Base-by-base conservation (phyloP, 1,140 invertebrate genomes). In the Nephotettix cincticeps region DNA sequence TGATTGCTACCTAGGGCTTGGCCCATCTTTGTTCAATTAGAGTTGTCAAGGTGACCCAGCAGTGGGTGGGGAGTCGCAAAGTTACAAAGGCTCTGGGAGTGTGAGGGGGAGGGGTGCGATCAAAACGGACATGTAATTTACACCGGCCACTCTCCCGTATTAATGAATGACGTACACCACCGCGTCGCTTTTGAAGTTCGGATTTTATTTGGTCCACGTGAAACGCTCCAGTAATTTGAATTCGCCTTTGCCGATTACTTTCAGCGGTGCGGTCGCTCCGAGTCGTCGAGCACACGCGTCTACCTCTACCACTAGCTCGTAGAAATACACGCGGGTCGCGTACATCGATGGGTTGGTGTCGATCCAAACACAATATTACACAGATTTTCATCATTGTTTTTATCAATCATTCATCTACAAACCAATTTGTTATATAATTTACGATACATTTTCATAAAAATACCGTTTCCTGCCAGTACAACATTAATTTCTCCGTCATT, bases 81-180 rank as follows among this genome's bases (percentile, higher is more conserved):
- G 56, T 61, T 14, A 61, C 56, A 61, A 61, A 61, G 56, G 56
- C 21, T 29, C 3, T 4, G 47, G 21, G 47, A 17, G 36, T 40
- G 47, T 4, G n/a, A n/a, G 23, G 23, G 21, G 56, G 13, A 11
- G 13, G 23, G 23, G 23, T 61, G 27, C 25, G 56, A 61, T 61
- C 56, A 61, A 61, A 61, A 61, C 56, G 56, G 56, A 61, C 56
- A 61, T 61, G 56, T 61, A 61, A 61, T 61, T 61, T 61, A 61
- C 56, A 61, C 56, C 56, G 56, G 6, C 23, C 56, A 29, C 56
- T 61, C 56, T 61, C 56, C 13, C 56, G 56, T 61, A 29, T 27
- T 61, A 61, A 61, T 61, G 56, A 61, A 29, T 25, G 21, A 29
- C 23, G 56, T 61, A 13, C 23, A n/a, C 47, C 21, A 51, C 47